Base-by-base conservation (phyloP, 2,797 vertebrate species). In the Coregonus sp. region DNA sequence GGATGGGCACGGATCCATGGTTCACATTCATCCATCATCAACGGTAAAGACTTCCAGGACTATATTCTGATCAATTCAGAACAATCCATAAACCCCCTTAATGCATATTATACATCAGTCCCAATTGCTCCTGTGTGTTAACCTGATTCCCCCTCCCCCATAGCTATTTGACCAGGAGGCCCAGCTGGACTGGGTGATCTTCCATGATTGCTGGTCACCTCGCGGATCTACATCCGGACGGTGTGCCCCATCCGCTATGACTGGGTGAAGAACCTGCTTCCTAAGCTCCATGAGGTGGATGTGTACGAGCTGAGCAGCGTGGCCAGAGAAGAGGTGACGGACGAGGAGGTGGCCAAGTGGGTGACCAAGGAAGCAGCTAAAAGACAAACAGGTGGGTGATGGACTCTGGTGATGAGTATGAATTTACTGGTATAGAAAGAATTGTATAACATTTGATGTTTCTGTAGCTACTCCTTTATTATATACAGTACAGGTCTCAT, bases 1-100 rank as follows among this genome's bases (percentile, higher is more conserved):
- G 98, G 98, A 99, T 56, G 98, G 98, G n/a, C 96, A 98, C 18
- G 98, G 98, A 80, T 98, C 97, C 35, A 93, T 95, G 81, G 95
- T 99, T 84, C 95, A 98, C 69, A 95, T 99, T 93, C 98, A 99
- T 89, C 98, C 98, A 73, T 97, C 98, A 40, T 99, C 98, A 76
- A 92, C 95, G 71, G 98, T 99, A 95, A 95, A 92, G 89, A 71
- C 20, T 18, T 72, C 25, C 14, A 35, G 29, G 14, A 63, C n/a
- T 56, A n/a, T 56, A 56, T 56, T 56, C 54, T 5, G 7, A 25
- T 61, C n/a, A 20, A 61, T 61, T 61, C 59, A 61, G 59, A 61
- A 61, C n/a, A 20, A 20, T 61, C n/a, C n/a, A 61, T 15, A 61
- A 61, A 61, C 9, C 14, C 52, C 14, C 18, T 5, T 4, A 18